Evolutionary conservation across 2,113 vertebrate genomes (phyloP).

Genomic region (Sorex araneus): DNA sequence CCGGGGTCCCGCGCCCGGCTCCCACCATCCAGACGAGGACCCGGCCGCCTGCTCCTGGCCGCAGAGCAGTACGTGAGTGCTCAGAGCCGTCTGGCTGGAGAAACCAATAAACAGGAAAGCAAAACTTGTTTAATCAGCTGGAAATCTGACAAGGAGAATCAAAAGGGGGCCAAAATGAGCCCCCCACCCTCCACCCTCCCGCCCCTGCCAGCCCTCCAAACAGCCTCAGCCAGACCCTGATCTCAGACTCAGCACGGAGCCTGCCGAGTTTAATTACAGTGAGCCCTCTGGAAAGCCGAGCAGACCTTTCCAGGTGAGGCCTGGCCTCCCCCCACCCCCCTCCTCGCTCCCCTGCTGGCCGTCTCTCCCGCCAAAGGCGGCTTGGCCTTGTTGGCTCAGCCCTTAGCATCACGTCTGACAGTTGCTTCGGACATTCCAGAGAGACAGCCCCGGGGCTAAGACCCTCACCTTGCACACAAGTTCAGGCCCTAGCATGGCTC

Average conservation of each 20-base stretch:
- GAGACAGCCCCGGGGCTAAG: no score
- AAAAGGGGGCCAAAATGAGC: neutral
- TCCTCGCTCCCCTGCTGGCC: neutral
- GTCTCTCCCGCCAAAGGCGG: neutral
- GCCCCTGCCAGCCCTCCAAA: neutral
- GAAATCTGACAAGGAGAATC: conserved; percentile 13
- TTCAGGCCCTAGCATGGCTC: no score
- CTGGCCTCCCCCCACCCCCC: neutral
- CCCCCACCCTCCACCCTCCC: neutral
- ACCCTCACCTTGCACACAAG: no score
- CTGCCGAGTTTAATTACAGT: conserved; percentile 34
- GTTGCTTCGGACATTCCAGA: neutral
- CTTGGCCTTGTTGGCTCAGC: neutral
- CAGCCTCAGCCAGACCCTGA: neutral
- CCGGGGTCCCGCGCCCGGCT: neutral
- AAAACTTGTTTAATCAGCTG: neutral
- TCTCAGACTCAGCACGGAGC: neutral
- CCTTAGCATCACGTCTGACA: neutral
- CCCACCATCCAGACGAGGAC: no score
- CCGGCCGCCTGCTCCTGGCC: neutral
- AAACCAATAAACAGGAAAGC: neutral
- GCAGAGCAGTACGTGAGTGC: neutral
- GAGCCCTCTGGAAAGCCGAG: neutral
- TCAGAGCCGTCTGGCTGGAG: no score
- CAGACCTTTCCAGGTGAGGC: conserved; percentile 3